Evolutionary conservation across 1,140 invertebrate genomes (phyloP), one percentile per base, ranked within the genome.

Genomic region (Harpegnathos saltator): DNA sequence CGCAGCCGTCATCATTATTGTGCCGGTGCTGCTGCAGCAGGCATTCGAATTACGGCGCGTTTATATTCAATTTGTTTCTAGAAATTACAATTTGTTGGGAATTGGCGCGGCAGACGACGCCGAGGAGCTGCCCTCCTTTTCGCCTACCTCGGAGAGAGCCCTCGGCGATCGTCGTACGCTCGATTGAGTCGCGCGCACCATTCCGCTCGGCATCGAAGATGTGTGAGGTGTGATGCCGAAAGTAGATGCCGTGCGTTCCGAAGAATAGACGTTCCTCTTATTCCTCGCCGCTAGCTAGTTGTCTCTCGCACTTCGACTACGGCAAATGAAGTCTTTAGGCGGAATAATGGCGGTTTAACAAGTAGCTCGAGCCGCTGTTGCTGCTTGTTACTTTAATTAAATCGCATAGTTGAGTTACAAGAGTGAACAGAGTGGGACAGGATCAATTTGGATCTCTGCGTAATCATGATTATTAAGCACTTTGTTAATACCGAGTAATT

Each of bases 51-150:
- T 92, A 92, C 91, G 91, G 83, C 88, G 85, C 92, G 90, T 92
- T 93, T 92, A 93, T 93, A 92, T 92, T 93, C 91, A 93, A 93
- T 93, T 93, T 92, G 90, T 93, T 93, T 92, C 91, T 91, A 92
- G 91, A 92, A 93, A 92, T 92, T 92, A 92, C 92, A 93, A 92
- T 92, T 92, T 92, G 89, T 92, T 91, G 89, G 82, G 88, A 91
- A 92, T 92, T 91, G 91, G 91, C 88, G 88, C 85, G 85, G 75
- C 75, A 89, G 89, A 91, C 86, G 80, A 90, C 84, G 83, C 83
- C 77, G 69, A 26, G 65, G 86, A 90, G 88, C 33, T 82, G 81
- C 72, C 83, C 75, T 80, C 75, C 86, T 75, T 80, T 82, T 75
- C 65, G 74, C 62, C 63, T 66, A 22, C 65, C 75, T 61, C 61